Evolutionary conservation across 1,140 invertebrate genomes (phyloP), one percentile per base, ranked within the genome.

Genomic region (Probaryconus sp.): DNA sequence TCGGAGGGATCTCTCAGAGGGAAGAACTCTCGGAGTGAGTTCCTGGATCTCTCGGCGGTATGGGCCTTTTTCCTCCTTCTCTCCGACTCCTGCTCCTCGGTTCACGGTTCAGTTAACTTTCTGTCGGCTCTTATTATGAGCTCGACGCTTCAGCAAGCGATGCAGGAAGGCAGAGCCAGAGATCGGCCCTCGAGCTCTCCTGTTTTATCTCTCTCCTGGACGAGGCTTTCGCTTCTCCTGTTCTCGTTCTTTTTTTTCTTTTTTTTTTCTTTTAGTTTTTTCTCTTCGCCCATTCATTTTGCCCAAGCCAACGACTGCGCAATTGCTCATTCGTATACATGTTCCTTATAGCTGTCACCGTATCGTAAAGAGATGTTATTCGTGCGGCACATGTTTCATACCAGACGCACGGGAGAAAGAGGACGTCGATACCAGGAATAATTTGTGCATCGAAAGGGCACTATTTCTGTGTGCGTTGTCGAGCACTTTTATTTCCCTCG

Each of bases 41-140:
- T 83, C 79, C 69, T 78, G 78, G 79, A 81, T 80, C 74, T 45
- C 67, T 58, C 42, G 51, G 61, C 65, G 18, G 53, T 30, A 31
- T 56, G 58, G 68, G 55, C 56, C 50, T 42, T 47, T 21, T 51
- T 65, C 33, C 14, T 1, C 16, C 40, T n/a, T 43, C 40, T n/a
- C 30, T 10, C n/a, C 40, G 40, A n/a, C 55, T 47, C 55, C 47
- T 53, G 16, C 50, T 68, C 42, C 53, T 70, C 74, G 56, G 72
- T 82, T 82, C 78, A 80, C 51, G 78, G 74, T 82, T 83, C 81
- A 79, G 76, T 80, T 83, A 82, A 83, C 80, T 83, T 79, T 82
- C 78, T 73, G 80, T 79, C 78, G 77, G 64, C 77, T 82, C 79
- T 82, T 81, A 77, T 83, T 83, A 80, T 74, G 68, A 63, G 47